Evolutionary conservation across 2,888 invertebrate genomes (phyloP).

Genomic region (Polymixis flavicincta): DNA sequence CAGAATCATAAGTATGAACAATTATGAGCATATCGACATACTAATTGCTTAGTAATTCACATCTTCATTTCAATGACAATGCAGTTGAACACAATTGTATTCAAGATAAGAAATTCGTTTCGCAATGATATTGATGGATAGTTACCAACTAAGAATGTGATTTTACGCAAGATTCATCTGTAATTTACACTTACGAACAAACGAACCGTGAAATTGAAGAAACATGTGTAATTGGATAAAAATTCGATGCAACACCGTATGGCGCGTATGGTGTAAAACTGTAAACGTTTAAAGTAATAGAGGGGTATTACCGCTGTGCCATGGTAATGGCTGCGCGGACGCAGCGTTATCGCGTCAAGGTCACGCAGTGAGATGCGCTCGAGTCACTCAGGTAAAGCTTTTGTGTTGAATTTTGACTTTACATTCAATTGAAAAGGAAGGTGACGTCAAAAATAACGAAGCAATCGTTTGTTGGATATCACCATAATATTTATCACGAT

Average conservation of each 20-base stretch:
- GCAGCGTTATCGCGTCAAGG: constrained; percentile 74
- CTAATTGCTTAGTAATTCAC: constrained; percentile 30
- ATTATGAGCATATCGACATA: constrained; percentile 25
- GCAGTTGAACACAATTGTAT: constrained; percentile 42
- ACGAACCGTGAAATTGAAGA: constrained; percentile 67
- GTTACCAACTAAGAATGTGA: constrained; percentile 43
- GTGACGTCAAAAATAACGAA: not conserved
- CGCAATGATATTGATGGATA: constrained; percentile 53
- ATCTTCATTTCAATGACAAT: constrained; percentile 50
- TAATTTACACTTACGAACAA: constrained; percentile 59
- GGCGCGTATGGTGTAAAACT: constrained; percentile 58
- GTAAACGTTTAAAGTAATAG: constrained; percentile 71
- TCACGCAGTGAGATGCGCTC: constrained; percentile 69
- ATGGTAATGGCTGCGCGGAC: constrained; percentile 63
- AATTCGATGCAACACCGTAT: constrained; percentile 56
- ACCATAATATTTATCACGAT: not conserved
- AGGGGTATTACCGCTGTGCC: constrained; percentile 64
- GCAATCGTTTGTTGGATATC: not conserved
- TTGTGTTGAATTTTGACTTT: constrained; percentile 21
- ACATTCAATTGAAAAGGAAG: not conserved
- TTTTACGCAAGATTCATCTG: constrained; percentile 55
- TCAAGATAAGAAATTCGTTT: constrained; percentile 53
- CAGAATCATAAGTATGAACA: constrained; percentile 21
- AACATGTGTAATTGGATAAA: constrained; percentile 68
- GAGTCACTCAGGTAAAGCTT: constrained; percentile 54